Base-by-base conservation (phyloP, 2,113 vertebrate species). In the Andinoacara biseriatus region DNA sequence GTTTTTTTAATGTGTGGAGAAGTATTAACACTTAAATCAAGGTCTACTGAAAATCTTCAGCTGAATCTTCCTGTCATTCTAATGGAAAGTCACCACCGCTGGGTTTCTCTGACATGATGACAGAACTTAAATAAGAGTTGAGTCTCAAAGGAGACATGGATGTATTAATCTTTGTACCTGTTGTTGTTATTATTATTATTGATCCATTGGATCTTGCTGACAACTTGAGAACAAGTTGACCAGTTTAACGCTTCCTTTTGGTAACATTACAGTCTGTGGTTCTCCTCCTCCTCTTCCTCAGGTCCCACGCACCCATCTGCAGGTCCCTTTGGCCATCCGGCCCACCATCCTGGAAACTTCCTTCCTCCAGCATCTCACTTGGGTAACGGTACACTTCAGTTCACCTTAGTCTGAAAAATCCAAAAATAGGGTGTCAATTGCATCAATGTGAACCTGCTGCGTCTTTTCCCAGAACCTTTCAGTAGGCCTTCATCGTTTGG, bases 311-410 rank as follows among this genome's bases (percentile, higher is more conserved):
- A 99, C 67, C 97, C 97, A 22, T 94, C 97, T 0, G 96, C 96
- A 35, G 96, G 96, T 62, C 97, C 96, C 10, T 99, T 99, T 2
- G 96, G 97, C 80, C 98, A 97, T 40, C 97, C 97, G 0, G 94
- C 96, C 31, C 98, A 98, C 92, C 98, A 99, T 91, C 95, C 93
- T 17, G 96, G 97, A 94, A 98, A 97, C 95, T 99, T 99, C 86
- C 97, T 99, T 69, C 95, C 96, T 91, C 97, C 97, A 15, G 96
- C 96, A 35, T 96, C 98, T 89, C 97, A 99, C 90, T 95, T 99
- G 87, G 98, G 98, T 99, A 95, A 85, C 94, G 83, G 2, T 1
- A n/a, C 9, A 7, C 26, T 52, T 81, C 35, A 13, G 2, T 31
- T 40, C 35, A 33, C 2, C 63, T 58, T 5, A 35, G 62, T 22